Percentiles rank a stretch among this genome's conserved stretches.
Evolutionary conservation across 2,888 invertebrate genomes (phyloP).

Genomic region (Torymus aiolomorphi): DNA sequence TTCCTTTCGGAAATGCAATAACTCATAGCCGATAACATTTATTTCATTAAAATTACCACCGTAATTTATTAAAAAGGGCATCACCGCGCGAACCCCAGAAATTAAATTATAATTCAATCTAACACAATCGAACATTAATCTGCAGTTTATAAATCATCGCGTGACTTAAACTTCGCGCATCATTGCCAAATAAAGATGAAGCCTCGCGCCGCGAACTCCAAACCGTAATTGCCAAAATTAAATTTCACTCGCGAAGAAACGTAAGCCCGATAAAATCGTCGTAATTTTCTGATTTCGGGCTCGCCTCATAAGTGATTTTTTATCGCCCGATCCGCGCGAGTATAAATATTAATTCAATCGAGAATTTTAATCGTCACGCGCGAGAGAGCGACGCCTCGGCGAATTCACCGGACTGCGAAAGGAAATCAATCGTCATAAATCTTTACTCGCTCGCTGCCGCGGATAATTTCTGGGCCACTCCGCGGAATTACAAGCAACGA

Average conservation of each 20-base stretch:
- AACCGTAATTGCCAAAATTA: too few relatives aligned
- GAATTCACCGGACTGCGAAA: slow-evolving; percentile 15
- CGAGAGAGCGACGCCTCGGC: slow-evolving; percentile 2
- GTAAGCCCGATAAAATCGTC: not conserved
- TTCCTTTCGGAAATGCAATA: too few relatives aligned
- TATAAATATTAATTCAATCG: slow-evolving; percentile 2
- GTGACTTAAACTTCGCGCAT: too few relatives aligned
- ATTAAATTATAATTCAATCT: too few relatives aligned
- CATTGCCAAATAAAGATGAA: too few relatives aligned
- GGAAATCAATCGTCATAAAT: slow-evolving; percentile 39
- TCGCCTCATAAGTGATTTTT: not conserved
- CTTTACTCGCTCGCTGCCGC: slow-evolving; percentile 13
- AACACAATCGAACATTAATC: too few relatives aligned
- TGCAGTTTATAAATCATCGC: too few relatives aligned
- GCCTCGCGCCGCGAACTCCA: too few relatives aligned
- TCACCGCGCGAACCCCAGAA: too few relatives aligned
- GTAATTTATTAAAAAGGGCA: too few relatives aligned
- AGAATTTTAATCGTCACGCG: not conserved
- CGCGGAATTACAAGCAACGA: slow-evolving; percentile 19
- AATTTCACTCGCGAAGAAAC: not conserved
- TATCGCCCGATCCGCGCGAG: not conserved
- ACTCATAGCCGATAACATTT: too few relatives aligned
- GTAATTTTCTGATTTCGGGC: not conserved
- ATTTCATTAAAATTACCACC: too few relatives aligned
- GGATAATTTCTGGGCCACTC: slow-evolving; percentile 26